Evolutionary conservation across 2,797 vertebrate genomes (phyloP).

Genomic region (Decapterus maruadsi): DNA sequence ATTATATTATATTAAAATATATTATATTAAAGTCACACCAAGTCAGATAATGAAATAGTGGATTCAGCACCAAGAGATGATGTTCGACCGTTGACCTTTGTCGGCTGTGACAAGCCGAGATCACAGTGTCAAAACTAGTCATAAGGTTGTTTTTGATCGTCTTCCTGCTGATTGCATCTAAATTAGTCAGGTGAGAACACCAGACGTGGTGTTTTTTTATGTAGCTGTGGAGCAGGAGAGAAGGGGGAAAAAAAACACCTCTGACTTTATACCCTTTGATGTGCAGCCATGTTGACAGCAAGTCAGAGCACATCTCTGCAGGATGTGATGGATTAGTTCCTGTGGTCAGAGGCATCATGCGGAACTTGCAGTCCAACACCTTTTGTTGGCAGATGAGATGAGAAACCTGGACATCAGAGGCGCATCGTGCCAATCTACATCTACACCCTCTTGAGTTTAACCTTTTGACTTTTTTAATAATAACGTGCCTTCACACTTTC

Average conservation of each 20-base stretch:
- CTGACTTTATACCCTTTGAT: slow-evolving; percentile 59
- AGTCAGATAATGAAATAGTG: background rate
- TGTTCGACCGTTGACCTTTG: slow-evolving; percentile 4
- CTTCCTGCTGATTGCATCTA: background rate
- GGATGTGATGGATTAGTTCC: slow-evolving; percentile 72
- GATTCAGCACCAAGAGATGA: background rate
- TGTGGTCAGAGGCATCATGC: slow-evolving; percentile 59
- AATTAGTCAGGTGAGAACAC: background rate
- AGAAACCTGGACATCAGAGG: slow-evolving; percentile 17
- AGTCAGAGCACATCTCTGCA: slow-evolving; percentile 67
- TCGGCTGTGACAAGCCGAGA: slow-evolving; percentile 4
- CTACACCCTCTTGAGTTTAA: background rate
- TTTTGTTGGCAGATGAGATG: slow-evolving; percentile 52
- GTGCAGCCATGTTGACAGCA: slow-evolving; percentile 67
- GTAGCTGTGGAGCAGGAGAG: slow-evolving; percentile 20
- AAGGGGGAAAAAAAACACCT: slow-evolving; percentile 21
- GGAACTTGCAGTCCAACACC: slow-evolving; percentile 45
- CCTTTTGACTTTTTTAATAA: slow-evolving; percentile 15
- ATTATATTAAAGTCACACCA: background rate
- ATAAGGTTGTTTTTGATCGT: background rate
- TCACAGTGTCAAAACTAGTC: slow-evolving; percentile 10
- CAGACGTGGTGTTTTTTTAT: slow-evolving; percentile 11
- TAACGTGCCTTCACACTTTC: background rate
- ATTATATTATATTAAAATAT: background rate
- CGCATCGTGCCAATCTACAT: background rate